Evolutionary conservation across 2,797 vertebrate genomes (phyloP).

Genomic region (Fistularia commersonii): DNA sequence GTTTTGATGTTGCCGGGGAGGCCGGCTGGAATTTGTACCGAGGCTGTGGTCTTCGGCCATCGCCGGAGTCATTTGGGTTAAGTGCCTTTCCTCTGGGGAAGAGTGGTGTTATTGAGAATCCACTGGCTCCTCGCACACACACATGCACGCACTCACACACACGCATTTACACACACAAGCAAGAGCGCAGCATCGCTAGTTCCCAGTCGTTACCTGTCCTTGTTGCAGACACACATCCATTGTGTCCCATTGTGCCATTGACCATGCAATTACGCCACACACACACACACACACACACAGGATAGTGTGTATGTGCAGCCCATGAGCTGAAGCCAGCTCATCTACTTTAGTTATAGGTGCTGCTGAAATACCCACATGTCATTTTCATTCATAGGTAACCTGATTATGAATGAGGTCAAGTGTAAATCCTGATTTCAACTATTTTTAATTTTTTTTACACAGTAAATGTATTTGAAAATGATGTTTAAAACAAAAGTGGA

Average conservation of each 20-base stretch:
- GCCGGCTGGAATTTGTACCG: conserved; percentile 35
- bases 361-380: too few relatives aligned
- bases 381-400: too few relatives aligned
- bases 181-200: conserved; percentile 1
- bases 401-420: too few relatives aligned
- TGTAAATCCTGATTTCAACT: too few relatives aligned
- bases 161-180: conserved; percentile 2
- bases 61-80: conserved; percentile 62
- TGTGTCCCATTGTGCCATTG: conserved; percentile 21
- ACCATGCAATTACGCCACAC: too few relatives aligned
- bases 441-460: too few relatives aligned
- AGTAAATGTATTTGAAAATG: too few relatives aligned
- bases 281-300: too few relatives aligned
- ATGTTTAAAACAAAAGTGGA: too few relatives aligned
- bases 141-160: neutral
- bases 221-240: conserved; percentile 12
- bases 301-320: too few relatives aligned
- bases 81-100: conserved; percentile 55
- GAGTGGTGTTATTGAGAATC: conserved; percentile 34
- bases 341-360: too few relatives aligned
- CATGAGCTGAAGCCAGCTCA: too few relatives aligned
- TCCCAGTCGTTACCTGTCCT: conserved; percentile 11
- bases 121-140: conserved; percentile 9
- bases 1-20: conserved; percentile 35
- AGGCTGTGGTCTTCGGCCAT: conserved; percentile 36